Evolutionary conservation across 2,888 invertebrate species (phyloP).

Genomic region (Mayetiola destructor): DNA sequence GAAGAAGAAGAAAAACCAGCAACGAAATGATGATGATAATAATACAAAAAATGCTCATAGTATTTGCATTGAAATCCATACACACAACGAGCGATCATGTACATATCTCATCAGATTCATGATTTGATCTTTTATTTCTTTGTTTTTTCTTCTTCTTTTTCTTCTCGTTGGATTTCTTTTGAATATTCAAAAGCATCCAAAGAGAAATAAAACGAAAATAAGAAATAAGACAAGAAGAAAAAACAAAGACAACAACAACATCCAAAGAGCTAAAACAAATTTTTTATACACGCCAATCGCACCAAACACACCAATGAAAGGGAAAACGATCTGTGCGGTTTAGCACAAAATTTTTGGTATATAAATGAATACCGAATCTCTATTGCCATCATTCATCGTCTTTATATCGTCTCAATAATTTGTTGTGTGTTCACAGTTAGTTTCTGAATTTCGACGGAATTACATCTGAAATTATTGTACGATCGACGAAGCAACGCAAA

Average conservation of each 20-base stretch:
- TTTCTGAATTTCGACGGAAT: neutral
- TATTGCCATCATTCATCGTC: slow-evolving; percentile 3
- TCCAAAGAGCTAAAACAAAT: neutral
- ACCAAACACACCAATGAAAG: slow-evolving; percentile 1
- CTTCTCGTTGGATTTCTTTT: neutral
- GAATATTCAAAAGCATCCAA: slow-evolving; percentile 1
- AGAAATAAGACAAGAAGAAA: neutral
- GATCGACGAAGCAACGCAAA: too few species aligned
- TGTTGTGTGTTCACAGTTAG: too few species aligned
- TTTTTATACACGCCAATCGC: neutral
- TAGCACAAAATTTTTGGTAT: slow-evolving; percentile 10
- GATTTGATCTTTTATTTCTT: neutral
- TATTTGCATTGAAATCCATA: too few species aligned
- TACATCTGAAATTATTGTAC: neutral
- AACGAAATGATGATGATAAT: too few species aligned
- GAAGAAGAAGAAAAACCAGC: neutral
- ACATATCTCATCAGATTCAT: neutral
- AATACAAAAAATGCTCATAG: too few species aligned
- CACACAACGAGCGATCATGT: too few species aligned
- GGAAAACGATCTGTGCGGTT: slow-evolving; percentile 8
- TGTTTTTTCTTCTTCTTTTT: neutral
- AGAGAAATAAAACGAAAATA: neutral
- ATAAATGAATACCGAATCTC: slow-evolving; percentile 3
- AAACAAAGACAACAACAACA: neutral
- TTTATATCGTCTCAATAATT: slow-evolving; percentile 9